Percentiles rank a stretch among this genome's conserved stretches.
These are phyloP conservation scores for Diaprepes abbreviatus DNA, from an alignment of 2,888 invertebrate species.

Conservation along the genomic window DNA sequence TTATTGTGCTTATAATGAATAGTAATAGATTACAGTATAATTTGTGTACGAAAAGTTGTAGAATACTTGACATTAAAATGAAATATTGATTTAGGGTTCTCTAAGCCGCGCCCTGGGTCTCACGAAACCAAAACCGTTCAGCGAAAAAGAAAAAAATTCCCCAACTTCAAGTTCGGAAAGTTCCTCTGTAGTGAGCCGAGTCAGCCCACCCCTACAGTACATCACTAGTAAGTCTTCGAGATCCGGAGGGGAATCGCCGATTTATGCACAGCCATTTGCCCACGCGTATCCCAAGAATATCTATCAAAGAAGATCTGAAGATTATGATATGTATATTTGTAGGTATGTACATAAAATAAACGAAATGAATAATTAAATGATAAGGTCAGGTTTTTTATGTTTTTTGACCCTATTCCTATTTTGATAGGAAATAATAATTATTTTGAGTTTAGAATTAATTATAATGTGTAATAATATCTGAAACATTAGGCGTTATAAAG, in stretches of 20 bases:
- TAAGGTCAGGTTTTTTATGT: too few relatives aligned
- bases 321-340: conserved; percentile 65
- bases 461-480: too few relatives aligned
- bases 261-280: conserved; percentile 62
- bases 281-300: conserved; percentile 49
- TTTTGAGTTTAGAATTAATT: too few relatives aligned
- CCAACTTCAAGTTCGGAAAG: conserved; percentile 78
- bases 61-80: too few relatives aligned
- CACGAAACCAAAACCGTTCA: conserved; percentile 67
- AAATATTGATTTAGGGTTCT: conserved; percentile 74
- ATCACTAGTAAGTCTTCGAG: conserved; percentile 64
- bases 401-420: too few relatives aligned
- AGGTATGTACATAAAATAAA: conserved; percentile 36
- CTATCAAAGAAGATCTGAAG: conserved; percentile 61
- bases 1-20: too few relatives aligned
- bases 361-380: too few relatives aligned
- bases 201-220: conserved; percentile 67
- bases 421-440: too few relatives aligned
- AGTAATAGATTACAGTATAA: too few relatives aligned
- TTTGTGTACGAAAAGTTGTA: too few relatives aligned
- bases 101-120: conserved; percentile 80
- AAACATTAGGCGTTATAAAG: too few relatives aligned
- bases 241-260: conserved; percentile 65
- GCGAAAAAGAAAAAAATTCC: conserved; percentile 74
- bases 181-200: conserved; percentile 72